phyloP scores from a whole-genome alignment of 2,797 vertebrate genomes.

The Nothura maculosa region DNA sequence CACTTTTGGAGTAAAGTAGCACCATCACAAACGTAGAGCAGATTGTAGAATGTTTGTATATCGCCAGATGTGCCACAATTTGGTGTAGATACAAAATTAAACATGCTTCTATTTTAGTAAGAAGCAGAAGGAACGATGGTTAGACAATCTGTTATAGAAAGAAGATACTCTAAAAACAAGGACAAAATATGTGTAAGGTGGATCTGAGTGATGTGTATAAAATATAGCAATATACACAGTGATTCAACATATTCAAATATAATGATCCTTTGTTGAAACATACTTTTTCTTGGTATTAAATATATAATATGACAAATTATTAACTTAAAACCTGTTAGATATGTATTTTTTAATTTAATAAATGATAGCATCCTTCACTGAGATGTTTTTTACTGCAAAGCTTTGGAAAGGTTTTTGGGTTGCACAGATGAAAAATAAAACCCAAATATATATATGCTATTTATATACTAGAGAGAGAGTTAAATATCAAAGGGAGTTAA shows the following conservation, averaged over 20 bases:
- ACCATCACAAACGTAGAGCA: background rate
- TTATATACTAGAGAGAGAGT: background rate
- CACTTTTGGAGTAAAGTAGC: background rate
- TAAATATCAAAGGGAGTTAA: background rate
- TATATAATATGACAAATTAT: background rate
- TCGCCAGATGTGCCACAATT: conserved; percentile 10
- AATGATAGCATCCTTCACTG: background rate
- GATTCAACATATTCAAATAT: background rate
- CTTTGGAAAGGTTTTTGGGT: background rate
- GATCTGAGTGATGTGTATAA: background rate
- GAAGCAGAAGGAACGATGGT: background rate
- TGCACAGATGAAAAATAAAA: background rate
- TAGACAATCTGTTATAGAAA: conserved; percentile 21
- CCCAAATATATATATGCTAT: background rate
- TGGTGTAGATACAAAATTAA: conserved; percentile 29
- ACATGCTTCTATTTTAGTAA: conserved; percentile 35
- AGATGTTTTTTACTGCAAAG: background rate
- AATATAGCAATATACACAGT: background rate
- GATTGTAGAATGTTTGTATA: background rate
- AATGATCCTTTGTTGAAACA: background rate
- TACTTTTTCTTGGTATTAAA: background rate
- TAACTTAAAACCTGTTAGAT: background rate
- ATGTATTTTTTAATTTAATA: background rate
- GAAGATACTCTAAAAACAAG: conserved; percentile 21
- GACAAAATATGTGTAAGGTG: background rate